Evolutionary conservation across 2,797 vertebrate species (phyloP), one percentile per base, ranked within the genome.

Genomic region (Parauchenoglanis ngamensis): DNA sequence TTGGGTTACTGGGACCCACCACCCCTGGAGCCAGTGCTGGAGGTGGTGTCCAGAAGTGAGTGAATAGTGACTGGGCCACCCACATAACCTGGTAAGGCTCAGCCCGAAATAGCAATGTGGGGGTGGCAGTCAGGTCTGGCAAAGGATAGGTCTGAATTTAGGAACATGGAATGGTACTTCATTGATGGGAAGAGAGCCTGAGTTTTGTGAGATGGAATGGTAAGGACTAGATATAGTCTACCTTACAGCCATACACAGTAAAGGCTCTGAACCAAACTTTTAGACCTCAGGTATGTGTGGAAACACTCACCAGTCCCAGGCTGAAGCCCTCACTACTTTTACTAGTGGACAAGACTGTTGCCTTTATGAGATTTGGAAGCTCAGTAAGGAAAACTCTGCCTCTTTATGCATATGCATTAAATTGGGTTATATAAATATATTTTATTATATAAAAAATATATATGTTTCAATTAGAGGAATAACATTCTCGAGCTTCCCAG

Each of bases 1-100:
- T 80, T 80, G 78, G 78, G 77, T 44, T 80, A 61, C 57, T 56
- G 10, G 35, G 72, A 75, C 44, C 72, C 44, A 75, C 44, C 23
- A 25, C 44, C 72, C 68, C 44, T 57, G 23, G 35, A 80, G 57
- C 6, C 44, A 82, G 13, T 65, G 25, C 25, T 65, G 44, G 54
- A 49, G 3, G 25, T 82, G 23, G 21, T 19, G 79, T 65, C 13
- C 59, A 28, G 23, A 28, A 80, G 13, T 49, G 79, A 28, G 6
- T 49, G 44, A 7, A 25, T 82, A 44, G 7, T 63, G 25, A 82
- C 25, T 49, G 40, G 31, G 56, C 78, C 56, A 63, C 57, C 59
- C 59, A 65, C 79, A 25, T 40, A 17, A 65, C 35, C 40, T 8
- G 23, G 40, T 17, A 0, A 2, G 7, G 13, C 25, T 28, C 46